Evolutionary conservation across 2,888 invertebrate genomes (phyloP).

Genomic region (Gastracanthus pulcherrimus): DNA sequence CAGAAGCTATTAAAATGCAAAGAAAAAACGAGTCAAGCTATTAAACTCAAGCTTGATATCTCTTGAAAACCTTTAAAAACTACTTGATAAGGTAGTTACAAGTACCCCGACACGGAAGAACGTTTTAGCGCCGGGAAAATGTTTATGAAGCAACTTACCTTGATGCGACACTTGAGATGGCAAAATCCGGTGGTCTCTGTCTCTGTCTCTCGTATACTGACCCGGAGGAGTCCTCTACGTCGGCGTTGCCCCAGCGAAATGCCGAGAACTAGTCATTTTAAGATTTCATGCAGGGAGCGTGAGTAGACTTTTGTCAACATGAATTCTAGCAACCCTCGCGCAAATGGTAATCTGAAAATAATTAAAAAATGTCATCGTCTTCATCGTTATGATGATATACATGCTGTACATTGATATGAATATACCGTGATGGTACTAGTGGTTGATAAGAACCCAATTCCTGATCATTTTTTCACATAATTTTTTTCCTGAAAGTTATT

Average conservation of each 20-base stretch:
- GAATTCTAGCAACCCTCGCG: not conserved
- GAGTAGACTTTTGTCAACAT: not conserved
- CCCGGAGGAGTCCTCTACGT: not conserved
- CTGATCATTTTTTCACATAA: too few relatives aligned
- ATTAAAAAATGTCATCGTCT: not conserved
- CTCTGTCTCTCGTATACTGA: not conserved
- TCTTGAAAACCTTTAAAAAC: not conserved
- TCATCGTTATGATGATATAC: not conserved
- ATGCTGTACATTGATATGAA: not conserved
- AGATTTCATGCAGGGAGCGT: not conserved
- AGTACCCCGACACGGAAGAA: not conserved
- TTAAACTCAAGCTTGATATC: not conserved
- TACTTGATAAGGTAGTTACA: not conserved
- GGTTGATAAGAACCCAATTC: too few relatives aligned
- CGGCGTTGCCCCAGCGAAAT: not conserved
- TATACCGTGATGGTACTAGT: too few relatives aligned
- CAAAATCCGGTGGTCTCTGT: constrained; percentile 4
- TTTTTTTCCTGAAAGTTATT: too few relatives aligned
- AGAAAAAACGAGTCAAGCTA: too few relatives aligned
- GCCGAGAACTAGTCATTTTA: constrained; percentile 12
- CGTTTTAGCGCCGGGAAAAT: constrained; percentile 7
- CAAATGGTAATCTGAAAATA: not conserved
- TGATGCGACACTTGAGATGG: constrained; percentile 10
- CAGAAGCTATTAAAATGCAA: too few relatives aligned
- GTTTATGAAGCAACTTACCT: constrained; percentile 34